Conservation (phyloP, 2,797 vertebrate species). For the Halcyon smyrnensis region DNA sequence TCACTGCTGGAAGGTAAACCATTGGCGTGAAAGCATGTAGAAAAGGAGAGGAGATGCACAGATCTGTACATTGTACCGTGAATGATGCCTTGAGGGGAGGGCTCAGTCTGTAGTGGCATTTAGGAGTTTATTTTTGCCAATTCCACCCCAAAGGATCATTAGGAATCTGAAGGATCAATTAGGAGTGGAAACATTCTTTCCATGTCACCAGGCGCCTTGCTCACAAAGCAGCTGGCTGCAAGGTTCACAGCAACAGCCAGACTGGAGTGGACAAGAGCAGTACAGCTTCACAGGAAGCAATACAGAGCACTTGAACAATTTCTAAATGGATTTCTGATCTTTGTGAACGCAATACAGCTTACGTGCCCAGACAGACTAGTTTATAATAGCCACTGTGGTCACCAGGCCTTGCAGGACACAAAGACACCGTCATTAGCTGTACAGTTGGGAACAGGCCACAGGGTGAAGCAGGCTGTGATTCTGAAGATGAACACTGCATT, state of each 20-base stretch:
- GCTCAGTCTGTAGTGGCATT: not conserved
- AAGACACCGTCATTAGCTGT: not conserved
- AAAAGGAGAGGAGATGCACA: not conserved
- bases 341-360: not conserved
- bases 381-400: not conserved
- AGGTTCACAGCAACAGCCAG: conserved; percentile 1
- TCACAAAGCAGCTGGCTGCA: conserved; percentile 43
- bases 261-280: not conserved
- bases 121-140: conserved; percentile 45
- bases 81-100: not conserved
- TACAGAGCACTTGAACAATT: not conserved
- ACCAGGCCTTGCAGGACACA: not conserved
- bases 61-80: not conserved
- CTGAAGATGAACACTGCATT: rapidly evolving
- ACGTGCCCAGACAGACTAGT: not conserved
- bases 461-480: not conserved
- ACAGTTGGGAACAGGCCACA: not conserved
- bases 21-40: not conserved
- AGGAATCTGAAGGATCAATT: not conserved
- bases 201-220: conserved; percentile 33
- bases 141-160: conserved; percentile 51
- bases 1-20: not conserved
- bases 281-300: not conserved
- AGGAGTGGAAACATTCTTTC: conserved; percentile 61
- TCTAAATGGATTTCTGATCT: conserved; percentile 13